phyloP scores from a whole-genome alignment of 2,888 invertebrate species.

The Napeogenes sylphis region DNA sequence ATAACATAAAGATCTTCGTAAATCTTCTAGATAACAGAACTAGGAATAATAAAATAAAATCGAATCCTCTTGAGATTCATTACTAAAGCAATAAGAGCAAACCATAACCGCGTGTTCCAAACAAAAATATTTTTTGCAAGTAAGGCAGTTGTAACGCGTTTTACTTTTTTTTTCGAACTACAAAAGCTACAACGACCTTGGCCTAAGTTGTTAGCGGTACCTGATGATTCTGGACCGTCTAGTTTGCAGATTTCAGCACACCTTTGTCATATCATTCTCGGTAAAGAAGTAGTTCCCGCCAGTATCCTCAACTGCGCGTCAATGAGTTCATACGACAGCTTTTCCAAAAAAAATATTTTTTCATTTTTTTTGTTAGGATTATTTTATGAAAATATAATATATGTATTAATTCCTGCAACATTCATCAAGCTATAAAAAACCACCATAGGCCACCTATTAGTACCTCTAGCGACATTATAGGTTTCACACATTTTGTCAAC shows the following conservation, averaged over 20 bases:
- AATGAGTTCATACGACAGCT: slow-evolving; percentile 18
- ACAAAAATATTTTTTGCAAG: too few species aligned
- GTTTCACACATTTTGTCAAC: slow-evolving; percentile 27
- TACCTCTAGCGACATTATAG: slow-evolving; percentile 23
- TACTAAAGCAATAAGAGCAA: too few species aligned
- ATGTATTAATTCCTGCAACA: slow-evolving; percentile 23
- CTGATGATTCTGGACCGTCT: slow-evolving; percentile 15
- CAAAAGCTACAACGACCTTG: too few species aligned
- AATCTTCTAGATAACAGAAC: slow-evolving; percentile 16
- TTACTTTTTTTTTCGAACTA: too few species aligned
- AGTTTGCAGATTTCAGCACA: slow-evolving; percentile 16
- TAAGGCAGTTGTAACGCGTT: too few species aligned
- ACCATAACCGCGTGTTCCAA: too few species aligned
- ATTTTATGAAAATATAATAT: slow-evolving; percentile 10
- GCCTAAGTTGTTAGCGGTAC: too few species aligned
- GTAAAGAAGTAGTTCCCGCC: slow-evolving; percentile 20
- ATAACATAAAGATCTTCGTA: slow-evolving; percentile 18
- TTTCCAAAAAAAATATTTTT: slow-evolving; percentile 12
- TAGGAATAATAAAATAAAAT: too few species aligned
- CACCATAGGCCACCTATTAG: slow-evolving; percentile 24
- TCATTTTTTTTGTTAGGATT: slow-evolving; percentile 18
- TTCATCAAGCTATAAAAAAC: slow-evolving; percentile 27
- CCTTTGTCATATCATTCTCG: slow-evolving; percentile 18
- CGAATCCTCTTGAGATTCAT: too few species aligned
- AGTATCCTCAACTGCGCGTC: slow-evolving; percentile 18